Conservation (phyloP, 2,797 vertebrate species). For the Varecia variegata region DNA sequence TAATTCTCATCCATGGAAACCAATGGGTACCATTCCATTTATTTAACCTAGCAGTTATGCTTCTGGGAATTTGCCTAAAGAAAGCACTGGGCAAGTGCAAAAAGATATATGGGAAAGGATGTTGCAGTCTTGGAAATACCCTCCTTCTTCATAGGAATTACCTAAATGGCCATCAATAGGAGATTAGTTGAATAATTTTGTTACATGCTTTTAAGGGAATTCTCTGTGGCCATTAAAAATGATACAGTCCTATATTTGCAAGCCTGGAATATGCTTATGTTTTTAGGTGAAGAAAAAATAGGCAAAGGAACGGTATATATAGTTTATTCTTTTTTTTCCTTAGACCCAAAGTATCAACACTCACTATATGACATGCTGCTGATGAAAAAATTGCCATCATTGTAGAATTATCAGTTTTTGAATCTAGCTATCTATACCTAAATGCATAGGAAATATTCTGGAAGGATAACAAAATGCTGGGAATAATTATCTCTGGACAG, state of each 20-base stretch:
- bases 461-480: neutral
- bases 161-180: neutral
- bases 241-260: neutral
- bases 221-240: neutral
- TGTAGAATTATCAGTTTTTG: neutral
- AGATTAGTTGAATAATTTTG: neutral
- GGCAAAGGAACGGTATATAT: neutral
- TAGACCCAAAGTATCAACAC: neutral
- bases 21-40: neutral
- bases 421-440: neutral
- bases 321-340: neutral
- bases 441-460: neutral
- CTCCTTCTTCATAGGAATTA: neutral
- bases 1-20: neutral
- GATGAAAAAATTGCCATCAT: neutral
- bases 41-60: neutral
- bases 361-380: neutral
- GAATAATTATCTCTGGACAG: neutral
- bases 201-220: neutral
- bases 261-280: neutral
- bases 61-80: neutral
- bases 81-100: neutral
- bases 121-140: too few species aligned
- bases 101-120: neutral
- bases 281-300: neutral